These are phyloP conservation scores for Charaxes varanes DNA, from an alignment of 1,140 invertebrate genomes.

Conservation along the genomic window DNA sequence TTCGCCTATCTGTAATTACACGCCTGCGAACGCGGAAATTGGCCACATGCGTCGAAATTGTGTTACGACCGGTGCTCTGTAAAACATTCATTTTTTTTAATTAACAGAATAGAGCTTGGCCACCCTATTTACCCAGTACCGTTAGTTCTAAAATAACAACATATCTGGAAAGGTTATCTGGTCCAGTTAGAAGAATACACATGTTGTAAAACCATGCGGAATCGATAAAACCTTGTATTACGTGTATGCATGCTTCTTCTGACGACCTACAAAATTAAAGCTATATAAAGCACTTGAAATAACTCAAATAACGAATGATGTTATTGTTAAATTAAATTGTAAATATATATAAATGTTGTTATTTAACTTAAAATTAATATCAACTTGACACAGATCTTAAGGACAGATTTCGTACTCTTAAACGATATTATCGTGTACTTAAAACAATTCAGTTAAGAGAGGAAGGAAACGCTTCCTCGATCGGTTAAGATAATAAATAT, in stretches of 20 bases:
- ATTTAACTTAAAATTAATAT: background rate
- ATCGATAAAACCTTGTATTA: too few relatives aligned
- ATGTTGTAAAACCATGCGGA: too few relatives aligned
- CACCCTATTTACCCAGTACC: background rate
- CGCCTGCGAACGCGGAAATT: conserved; percentile 12
- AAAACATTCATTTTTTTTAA: conserved; percentile 2
- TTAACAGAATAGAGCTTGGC: conserved; percentile 4
- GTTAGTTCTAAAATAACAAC: conserved; percentile 1
- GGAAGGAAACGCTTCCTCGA: conserved; percentile 8
- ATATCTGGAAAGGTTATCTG: too few relatives aligned
- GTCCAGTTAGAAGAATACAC: too few relatives aligned
- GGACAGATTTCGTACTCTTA: background rate
- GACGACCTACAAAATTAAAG: too few relatives aligned
- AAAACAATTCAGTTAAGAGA: conserved; percentile 8
- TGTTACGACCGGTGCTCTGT: conserved; percentile 1
- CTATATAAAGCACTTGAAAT: too few relatives aligned
- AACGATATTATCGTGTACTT: conserved; percentile 6
- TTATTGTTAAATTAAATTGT: too few relatives aligned
- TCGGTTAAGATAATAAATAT: conserved; percentile 19
- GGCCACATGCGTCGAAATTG: conserved; percentile 7
- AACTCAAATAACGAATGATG: too few relatives aligned
- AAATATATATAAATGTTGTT: background rate
- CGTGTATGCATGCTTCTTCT: too few relatives aligned
- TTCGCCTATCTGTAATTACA: conserved; percentile 36
- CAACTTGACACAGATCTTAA: background rate